Evolutionary conservation across 37 sponge, comb jelly and placozoan genomes (phyloP).

Genomic region (Beroe forskalii): DNA sequence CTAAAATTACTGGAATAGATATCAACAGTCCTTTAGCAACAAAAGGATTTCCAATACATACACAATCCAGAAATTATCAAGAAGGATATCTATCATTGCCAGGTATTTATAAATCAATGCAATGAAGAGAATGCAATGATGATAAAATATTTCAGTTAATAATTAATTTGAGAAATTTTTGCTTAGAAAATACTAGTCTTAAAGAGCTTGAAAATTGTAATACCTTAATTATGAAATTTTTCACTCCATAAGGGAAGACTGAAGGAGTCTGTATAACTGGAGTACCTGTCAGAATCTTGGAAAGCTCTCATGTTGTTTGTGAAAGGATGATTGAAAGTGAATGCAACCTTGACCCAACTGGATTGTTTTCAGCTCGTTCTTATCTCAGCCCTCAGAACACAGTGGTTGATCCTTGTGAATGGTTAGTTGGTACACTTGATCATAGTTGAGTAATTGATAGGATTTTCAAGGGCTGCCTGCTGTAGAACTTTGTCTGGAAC

Average conservation of each 20-base stretch:
- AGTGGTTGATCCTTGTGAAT: conserved; percentile 6
- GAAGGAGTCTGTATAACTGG: background rate
- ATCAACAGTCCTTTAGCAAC: background rate
- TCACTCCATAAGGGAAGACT: background rate
- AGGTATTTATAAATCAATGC: background rate
- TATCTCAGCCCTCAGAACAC: background rate
- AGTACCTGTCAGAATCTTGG: background rate
- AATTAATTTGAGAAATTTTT: too few relatives aligned
- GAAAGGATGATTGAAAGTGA: background rate
- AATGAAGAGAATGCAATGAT: background rate
- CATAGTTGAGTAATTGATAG: too few relatives aligned
- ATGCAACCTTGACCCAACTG: background rate
- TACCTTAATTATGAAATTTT: too few relatives aligned
- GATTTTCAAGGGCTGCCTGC: too few relatives aligned
- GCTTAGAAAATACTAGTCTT: too few relatives aligned
- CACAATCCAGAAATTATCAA: background rate
- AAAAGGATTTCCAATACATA: background rate
- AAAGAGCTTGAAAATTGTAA: too few relatives aligned
- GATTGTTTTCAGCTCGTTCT: background rate
- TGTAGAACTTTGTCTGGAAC: too few relatives aligned
- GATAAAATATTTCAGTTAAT: too few relatives aligned
- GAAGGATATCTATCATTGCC: background rate
- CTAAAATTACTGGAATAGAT: background rate
- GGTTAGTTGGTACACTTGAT: too few relatives aligned
- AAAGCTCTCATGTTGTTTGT: background rate